Percentiles rank a stretch among this genome's conserved stretches.
These are phyloP conservation scores for Zosterops lateralis DNA, from an alignment of 2,113 vertebrate genomes.

Conservation along the genomic window DNA sequence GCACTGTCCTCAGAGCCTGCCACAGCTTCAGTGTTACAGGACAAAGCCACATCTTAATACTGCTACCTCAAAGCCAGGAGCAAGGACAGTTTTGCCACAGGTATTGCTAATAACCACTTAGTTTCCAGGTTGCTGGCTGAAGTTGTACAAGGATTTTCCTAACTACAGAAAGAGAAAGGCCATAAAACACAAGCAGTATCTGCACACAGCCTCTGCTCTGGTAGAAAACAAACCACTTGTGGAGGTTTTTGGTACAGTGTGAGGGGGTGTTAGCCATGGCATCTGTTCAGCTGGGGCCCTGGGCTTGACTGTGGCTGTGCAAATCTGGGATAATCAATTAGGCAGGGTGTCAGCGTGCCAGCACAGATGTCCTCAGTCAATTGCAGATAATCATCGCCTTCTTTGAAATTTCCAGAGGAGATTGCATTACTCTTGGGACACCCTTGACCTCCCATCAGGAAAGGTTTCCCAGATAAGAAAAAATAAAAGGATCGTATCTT, in stretches of 20 bases:
- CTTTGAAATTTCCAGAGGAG: constrained; percentile 63
- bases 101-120: background rate
- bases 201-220: accelerated
- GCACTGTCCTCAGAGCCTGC: background rate
- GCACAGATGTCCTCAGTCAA: constrained; percentile 68
- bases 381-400: constrained; percentile 53
- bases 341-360: constrained; percentile 55
- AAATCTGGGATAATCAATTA: constrained; percentile 62
- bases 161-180: background rate
- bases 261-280: constrained; percentile 12
- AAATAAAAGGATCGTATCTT: constrained; percentile 46
- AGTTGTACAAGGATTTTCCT: background rate
- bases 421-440: constrained; percentile 54
- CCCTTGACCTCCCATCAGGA: constrained; percentile 41
- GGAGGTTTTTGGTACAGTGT: background rate
- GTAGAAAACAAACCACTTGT: constrained; percentile 35
- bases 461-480: constrained; percentile 59
- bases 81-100: background rate
- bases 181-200: background rate
- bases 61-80: background rate
- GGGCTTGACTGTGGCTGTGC: background rate
- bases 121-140: background rate
- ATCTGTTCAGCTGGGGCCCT: constrained; percentile 59
- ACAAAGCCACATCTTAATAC: background rate
- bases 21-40: background rate